Evolutionary conservation across 2,888 invertebrate genomes (phyloP), one percentile per base, ranked within the genome.

Genomic region (Physocephala rufipes): DNA sequence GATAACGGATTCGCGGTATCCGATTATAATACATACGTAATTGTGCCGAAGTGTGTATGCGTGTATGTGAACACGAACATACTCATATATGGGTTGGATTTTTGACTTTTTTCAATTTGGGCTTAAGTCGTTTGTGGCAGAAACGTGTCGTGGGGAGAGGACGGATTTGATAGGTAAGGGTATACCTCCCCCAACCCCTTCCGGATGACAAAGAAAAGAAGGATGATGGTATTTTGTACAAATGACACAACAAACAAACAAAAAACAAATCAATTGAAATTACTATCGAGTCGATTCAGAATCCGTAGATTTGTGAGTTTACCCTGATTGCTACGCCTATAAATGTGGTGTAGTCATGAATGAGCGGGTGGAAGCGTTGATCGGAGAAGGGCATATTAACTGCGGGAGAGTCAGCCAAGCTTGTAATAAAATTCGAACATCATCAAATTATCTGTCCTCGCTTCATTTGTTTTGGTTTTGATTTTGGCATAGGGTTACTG

Each of bases 371-470:
- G 26, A 16, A 13, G 26, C 7, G 26, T 21, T 19, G 26, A 59
- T 12, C 19, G 21, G 15, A 26, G 45, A 13, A 15, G 2, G 15
- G 19, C 12, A 19, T 49, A 15, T 15, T 19, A 62, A 19, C 47
- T 47, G 21, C 51, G 61, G n/a, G 24, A 71, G 74, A 76, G 75
- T 81, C 80, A 84, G 79, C 80, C 84, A 82, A 84, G 85, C 84
- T 85, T 85, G 83, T 85, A 83, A 82, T 84, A 84, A 85, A 85
- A 84, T 85, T 84, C 85, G 83, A 83, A 84, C 85, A 82, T 84
- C 85, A 85, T 85, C 85, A 81, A 84, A 84, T 84, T 84, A 84
- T 81, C 77, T 80, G 79, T 79, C 79, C 76, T 78, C 79, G 82
- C 80, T 81, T 78, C 78, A 80, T 81, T 82, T 79, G 55, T n/a